Evolutionary conservation across 2,888 invertebrate species (phyloP).

Genomic region (Eristalis tenax): DNA sequence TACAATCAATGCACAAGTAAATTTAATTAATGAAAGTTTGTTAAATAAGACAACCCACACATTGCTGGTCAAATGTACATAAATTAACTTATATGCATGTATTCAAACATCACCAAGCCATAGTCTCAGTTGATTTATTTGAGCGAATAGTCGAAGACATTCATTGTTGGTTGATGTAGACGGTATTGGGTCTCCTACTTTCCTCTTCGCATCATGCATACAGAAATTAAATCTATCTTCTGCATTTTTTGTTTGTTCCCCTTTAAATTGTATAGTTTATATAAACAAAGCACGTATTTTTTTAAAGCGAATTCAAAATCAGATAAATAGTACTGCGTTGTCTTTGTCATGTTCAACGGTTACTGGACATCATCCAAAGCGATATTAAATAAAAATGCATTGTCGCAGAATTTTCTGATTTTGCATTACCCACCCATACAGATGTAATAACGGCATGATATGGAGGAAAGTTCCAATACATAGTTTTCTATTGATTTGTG

Average conservation of each 20-base stretch:
- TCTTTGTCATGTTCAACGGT: constrained; percentile 25
- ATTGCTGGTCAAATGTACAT: too few species aligned
- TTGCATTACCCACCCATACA: background rate
- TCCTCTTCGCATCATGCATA: constrained; percentile 14
- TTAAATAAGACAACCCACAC: too few species aligned
- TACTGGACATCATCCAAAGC: constrained; percentile 24
- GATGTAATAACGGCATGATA: background rate
- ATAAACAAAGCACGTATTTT: constrained; percentile 42
- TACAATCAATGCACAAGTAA: too few species aligned
- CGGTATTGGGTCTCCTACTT: constrained; percentile 11
- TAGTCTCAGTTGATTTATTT: background rate
- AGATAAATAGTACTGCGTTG: constrained; percentile 16
- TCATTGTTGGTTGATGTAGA: background rate
- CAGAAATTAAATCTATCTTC: constrained; percentile 14
- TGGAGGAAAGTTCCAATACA: background rate
- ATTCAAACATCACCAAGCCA: too few species aligned
- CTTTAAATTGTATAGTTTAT: constrained; percentile 31
- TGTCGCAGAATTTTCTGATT: background rate
- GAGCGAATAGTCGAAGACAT: background rate
- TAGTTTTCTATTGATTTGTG: background rate
- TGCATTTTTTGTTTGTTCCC: background rate
- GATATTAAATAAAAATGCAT: background rate
- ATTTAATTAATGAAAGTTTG: too few species aligned
- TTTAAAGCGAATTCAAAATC: constrained; percentile 24
- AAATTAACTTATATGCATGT: too few species aligned